Evolutionary conservation across 2,113 vertebrate genomes (phyloP).

Genomic region (Orthonyx spaldingii): DNA sequence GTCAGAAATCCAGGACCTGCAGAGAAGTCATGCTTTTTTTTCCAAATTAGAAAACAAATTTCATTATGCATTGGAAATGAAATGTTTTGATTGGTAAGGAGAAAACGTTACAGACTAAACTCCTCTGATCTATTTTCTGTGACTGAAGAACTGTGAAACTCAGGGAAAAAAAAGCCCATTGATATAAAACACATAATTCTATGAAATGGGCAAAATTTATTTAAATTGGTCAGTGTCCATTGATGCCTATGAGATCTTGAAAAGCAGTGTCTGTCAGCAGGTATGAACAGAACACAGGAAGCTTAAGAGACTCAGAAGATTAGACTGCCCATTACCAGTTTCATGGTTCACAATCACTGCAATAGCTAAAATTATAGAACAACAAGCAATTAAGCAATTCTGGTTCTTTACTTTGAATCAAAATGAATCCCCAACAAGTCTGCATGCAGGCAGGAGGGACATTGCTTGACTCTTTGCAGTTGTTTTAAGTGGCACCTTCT

Average conservation of each 20-base stretch:
- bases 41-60: neutral
- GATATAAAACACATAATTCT: neutral
- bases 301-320: neutral
- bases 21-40: neutral
- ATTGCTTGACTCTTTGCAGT: neutral
- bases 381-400: neutral
- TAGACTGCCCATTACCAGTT: neutral
- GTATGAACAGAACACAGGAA: neutral
- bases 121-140: neutral
- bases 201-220: neutral
- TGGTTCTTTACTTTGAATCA: neutral
- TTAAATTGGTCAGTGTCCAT: neutral
- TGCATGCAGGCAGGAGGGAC: neutral
- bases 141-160: neutral
- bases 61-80: neutral
- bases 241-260: neutral
- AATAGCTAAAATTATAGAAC: neutral
- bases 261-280: neutral
- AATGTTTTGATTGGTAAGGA: neutral
- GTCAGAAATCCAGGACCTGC: neutral
- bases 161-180: neutral
- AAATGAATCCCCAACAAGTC: neutral
- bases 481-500: neutral
- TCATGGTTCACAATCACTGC: neutral
- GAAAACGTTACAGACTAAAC: neutral